Base-by-base conservation (phyloP, 1,140 invertebrate species). In the Zaprionus nigranus region DNA sequence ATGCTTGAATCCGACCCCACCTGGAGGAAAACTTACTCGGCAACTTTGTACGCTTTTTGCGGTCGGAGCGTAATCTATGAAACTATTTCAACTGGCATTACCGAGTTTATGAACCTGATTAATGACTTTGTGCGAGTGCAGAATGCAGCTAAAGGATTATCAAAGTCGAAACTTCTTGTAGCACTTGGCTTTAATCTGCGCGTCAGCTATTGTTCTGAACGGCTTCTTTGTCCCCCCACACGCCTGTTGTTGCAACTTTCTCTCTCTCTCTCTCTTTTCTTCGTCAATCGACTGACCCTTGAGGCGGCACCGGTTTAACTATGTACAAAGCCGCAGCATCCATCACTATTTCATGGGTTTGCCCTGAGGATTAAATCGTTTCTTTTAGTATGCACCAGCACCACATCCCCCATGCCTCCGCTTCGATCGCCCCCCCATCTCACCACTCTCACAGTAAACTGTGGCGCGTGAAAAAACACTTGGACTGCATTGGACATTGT, bases 401-500 rank as follows among this genome's bases (percentile, higher is more conserved):
- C 64, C 49, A 58, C 73, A 78, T 24, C 64, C 40, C 62, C 7
- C 40, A 15, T 17, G 26, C 51, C 30, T 22, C 2, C 24, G 0
- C 24, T 26, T 4, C 13, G 12, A 34, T 17, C 22, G 5, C 34
- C 24, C 9, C 59, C 22, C 22, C 53, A 63, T 24, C 34, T 3
- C 2, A 30, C 7, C 28, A 2, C 65, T 26, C 34, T 64, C 60
- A 81, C 77, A 82, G 62, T 72, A 64, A 72, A 82, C 66, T 78
- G 77, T 71, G 78, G 73, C 69, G 67, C 54, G 79, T 69, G 65
- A 85, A 86, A 69, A 87, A 88, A 67, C 83, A 86, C 82, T 85
- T 78, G 83, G 77, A 86, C 80, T 86, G 83, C 81, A 87, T 88
- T 88, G 84, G 84, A 87, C 84, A 87, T 88, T 87, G 84, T 87